phyloP scores from a whole-genome alignment of 2,113 vertebrate species.

The Oostethus manadensis region DNA sequence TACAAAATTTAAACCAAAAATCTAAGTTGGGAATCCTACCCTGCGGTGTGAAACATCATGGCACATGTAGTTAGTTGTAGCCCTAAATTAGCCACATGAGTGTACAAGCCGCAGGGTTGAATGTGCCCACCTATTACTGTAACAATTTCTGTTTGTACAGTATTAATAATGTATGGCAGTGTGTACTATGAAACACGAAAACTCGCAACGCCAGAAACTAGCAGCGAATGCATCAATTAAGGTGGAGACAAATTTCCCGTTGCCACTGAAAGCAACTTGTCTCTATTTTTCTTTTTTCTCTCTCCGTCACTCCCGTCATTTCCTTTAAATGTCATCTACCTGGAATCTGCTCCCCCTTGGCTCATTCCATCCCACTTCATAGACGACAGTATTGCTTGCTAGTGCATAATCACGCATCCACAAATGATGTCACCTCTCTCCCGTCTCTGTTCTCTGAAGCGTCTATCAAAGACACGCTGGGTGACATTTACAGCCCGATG shows the following conservation, averaged over 20 bases:
- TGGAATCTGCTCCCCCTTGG: constrained; percentile 5
- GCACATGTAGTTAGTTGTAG: too few species aligned
- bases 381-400: constrained; percentile 19
- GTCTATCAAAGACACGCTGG: constrained; percentile 48
- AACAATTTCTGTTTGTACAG: too few species aligned
- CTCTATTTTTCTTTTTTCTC: neutral
- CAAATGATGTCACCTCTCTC: constrained; percentile 40
- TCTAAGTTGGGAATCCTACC: too few species aligned
- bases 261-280: constrained; percentile 35
- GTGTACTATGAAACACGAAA: too few species aligned
- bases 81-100: too few species aligned
- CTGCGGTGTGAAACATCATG: too few species aligned
- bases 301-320: neutral
- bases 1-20: too few species aligned
- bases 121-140: neutral
- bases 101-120: too few species aligned
- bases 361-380: constrained; percentile 25
- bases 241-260: constrained; percentile 64
- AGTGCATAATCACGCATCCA: constrained; percentile 48
- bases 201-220: too few species aligned
- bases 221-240: constrained; percentile 63
- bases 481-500: constrained; percentile 41
- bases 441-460: constrained; percentile 31
- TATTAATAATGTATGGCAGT: too few species aligned
- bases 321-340: neutral